These are phyloP conservation scores for Patiria miniata DNA, from an alignment of 35 echinoderm and acorn worm genomes.

Conservation along the genomic window DNA sequence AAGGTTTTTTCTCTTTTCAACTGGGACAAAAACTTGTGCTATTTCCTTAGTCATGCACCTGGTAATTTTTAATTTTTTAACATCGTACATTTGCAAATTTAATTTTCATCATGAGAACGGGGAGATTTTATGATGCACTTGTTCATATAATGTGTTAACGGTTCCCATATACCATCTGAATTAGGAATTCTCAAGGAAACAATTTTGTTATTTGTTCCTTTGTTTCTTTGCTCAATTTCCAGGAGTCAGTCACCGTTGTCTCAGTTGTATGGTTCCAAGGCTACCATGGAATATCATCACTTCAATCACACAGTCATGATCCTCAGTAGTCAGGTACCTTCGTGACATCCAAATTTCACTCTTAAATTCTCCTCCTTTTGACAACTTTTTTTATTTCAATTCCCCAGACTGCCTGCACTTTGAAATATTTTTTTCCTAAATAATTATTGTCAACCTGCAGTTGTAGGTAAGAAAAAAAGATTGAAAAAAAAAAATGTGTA, in stretches of 20 bases:
- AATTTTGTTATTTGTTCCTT: background rate
- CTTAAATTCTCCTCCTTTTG: background rate
- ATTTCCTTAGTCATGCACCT: background rate
- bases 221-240: background rate
- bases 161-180: background rate
- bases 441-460: no score
- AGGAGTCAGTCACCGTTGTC: constrained; percentile 92
- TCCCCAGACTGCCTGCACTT: no score
- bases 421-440: no score
- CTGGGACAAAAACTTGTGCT: no score
- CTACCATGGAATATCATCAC: constrained; percentile 99
- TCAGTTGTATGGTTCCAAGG: constrained; percentile 96
- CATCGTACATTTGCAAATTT: background rate
- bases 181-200: background rate
- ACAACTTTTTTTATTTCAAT: background rate
- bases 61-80: background rate
- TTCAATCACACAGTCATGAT: constrained; percentile 99
- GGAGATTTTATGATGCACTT: background rate
- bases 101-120: no score
- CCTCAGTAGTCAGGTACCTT: constrained; percentile 82
- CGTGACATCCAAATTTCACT: background rate
- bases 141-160: background rate
- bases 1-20: no score
- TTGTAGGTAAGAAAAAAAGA: no score
- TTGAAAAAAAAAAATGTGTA: no score